Evolutionary conservation across 2,113 vertebrate species (phyloP).

Genomic region (Pipa parva): DNA sequence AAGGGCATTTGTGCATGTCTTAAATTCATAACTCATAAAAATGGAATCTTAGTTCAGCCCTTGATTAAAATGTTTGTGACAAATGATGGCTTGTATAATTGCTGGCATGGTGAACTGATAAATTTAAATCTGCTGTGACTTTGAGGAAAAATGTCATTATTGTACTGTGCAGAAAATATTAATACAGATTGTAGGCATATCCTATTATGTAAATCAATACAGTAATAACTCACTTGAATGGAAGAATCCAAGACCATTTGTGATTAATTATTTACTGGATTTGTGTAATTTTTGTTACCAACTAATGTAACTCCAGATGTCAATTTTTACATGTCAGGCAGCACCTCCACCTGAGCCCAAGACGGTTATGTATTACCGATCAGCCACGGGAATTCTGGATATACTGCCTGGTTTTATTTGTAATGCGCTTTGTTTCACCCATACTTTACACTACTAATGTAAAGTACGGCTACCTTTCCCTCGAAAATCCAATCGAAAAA

Average conservation of each 20-base stretch:
- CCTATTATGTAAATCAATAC: constrained; percentile 30
- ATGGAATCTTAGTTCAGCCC: constrained; percentile 18
- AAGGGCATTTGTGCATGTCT: constrained; percentile 29
- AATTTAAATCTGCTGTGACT: constrained; percentile 40
- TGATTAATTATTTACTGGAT: too few relatives aligned
- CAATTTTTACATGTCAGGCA: too few relatives aligned
- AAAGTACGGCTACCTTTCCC: too few relatives aligned
- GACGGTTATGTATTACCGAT: too few relatives aligned
- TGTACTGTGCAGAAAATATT: constrained; percentile 39
- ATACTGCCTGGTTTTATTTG: too few relatives aligned
- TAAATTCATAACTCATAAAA: constrained; percentile 32
- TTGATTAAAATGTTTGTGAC: constrained; percentile 38
- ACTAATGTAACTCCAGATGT: too few relatives aligned
- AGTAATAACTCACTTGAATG: constrained; percentile 12
- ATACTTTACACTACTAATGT: too few relatives aligned
- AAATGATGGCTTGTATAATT: constrained; percentile 31
- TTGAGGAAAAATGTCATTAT: constrained; percentile 40
- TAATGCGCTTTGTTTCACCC: too few relatives aligned
- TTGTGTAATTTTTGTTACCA: too few relatives aligned
- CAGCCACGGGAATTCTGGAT: too few relatives aligned
- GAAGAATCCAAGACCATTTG: not conserved
- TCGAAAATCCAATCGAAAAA: too few relatives aligned
- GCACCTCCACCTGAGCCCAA: too few relatives aligned
- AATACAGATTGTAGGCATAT: constrained; percentile 19
- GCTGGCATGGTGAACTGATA: constrained; percentile 33